These are phyloP conservation scores for Nesidiocoris tenuis DNA, from an alignment of 2,888 invertebrate species.

Conservation along the genomic window DNA sequence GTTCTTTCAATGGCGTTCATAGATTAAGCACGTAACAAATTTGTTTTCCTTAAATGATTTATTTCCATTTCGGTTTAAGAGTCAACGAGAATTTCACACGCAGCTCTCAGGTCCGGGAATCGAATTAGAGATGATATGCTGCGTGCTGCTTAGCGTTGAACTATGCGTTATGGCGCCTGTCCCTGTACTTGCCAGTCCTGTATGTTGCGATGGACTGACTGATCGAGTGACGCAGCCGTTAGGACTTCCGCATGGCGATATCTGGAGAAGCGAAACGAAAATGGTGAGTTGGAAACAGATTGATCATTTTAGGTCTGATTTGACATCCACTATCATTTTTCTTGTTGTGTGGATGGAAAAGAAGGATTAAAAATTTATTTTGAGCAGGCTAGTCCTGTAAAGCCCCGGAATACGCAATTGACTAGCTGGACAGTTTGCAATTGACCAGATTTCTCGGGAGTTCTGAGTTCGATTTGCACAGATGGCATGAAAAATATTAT, in stretches of 20 bases:
- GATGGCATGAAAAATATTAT: too few species aligned
- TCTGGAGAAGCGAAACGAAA: constrained; percentile 41
- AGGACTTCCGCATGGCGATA: constrained; percentile 50
- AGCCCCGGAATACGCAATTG: too few species aligned
- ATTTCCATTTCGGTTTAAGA: background rate
- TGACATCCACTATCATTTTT: too few species aligned
- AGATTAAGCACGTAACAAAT: background rate
- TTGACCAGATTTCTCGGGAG: too few species aligned
- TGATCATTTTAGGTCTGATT: too few species aligned
- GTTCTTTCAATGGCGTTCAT: background rate
- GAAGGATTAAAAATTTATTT: too few species aligned
- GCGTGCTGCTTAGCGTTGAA: constrained; percentile 60
- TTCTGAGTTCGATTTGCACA: too few species aligned
- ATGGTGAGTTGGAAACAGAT: background rate
- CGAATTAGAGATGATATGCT: constrained; percentile 78
- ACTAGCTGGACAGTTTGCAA: too few species aligned
- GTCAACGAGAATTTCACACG: constrained; percentile 58
- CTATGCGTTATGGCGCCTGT: constrained; percentile 37
- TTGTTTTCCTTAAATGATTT: background rate
- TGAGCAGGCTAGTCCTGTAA: too few species aligned
- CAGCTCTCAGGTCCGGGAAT: constrained; percentile 87
- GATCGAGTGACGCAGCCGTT: constrained; percentile 53
- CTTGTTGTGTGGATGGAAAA: too few species aligned
- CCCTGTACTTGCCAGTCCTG: background rate
- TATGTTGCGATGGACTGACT: constrained; percentile 55